phyloP scores from a whole-genome alignment of 2,797 vertebrate genomes.

The Orientallactaga sibirica region DNA sequence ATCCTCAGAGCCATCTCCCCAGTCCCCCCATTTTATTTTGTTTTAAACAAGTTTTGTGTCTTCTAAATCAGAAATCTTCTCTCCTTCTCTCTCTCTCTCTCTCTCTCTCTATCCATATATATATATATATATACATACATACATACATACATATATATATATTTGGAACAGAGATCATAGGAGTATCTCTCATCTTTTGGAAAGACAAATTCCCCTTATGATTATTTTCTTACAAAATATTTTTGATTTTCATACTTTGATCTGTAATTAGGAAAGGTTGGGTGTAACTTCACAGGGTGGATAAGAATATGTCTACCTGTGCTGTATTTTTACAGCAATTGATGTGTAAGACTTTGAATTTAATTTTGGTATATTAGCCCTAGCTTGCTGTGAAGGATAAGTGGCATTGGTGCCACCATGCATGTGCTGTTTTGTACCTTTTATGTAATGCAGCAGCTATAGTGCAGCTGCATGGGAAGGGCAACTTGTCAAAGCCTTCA shows the following conservation, averaged over 20 bases:
- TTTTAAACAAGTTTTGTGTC: too few species aligned
- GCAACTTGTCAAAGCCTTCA: not conserved
- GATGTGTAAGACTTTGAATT: constrained; percentile 2
- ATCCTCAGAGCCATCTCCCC: too few species aligned
- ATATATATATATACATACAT: too few species aligned
- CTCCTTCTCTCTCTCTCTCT: too few species aligned
- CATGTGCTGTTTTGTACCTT: not conserved
- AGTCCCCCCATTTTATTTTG: too few species aligned
- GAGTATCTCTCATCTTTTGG: not conserved
- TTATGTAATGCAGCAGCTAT: not conserved
- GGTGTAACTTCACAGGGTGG: not conserved
- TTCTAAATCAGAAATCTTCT: too few species aligned
- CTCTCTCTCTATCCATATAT: too few species aligned
- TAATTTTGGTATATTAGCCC: not conserved
- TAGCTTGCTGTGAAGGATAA: not conserved
- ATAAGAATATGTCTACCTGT: constrained; percentile 8
- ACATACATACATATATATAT: not conserved
- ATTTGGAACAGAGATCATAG: too few species aligned
- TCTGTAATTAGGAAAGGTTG: constrained; percentile 1
- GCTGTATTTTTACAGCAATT: constrained; percentile 5
- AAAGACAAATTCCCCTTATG: not conserved
- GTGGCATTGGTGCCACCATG: not conserved
- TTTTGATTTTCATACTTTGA: constrained; percentile 12
- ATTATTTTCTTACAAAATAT: not conserved
- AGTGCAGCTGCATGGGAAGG: not conserved